Evolutionary conservation across 2,888 invertebrate species (phyloP), one percentile per base, ranked within the genome.

Genomic region (Linyphia triangularis): DNA sequence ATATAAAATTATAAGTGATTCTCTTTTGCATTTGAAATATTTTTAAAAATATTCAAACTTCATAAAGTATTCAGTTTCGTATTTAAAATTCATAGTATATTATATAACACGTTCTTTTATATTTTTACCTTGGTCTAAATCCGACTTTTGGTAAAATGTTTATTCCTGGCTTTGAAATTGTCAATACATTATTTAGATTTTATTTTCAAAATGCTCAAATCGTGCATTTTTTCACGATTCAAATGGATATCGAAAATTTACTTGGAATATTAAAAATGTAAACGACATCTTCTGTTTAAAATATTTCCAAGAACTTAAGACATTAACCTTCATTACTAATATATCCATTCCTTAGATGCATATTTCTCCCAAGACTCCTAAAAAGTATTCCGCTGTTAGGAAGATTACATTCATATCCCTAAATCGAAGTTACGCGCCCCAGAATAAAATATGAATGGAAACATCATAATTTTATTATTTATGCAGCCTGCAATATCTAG

Each of bases 381-480:
- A 70, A 70, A 70, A 70, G 43, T 26, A 70, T 37, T 37, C 43
- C 43, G 70, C 40, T 70, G 40, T 70, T 51, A 16, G 5, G 70
- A 19, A 70, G 70, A 61, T 37, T 70, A 40, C 40, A 63, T 24
- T 24, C 40, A 24, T 26, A 9, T 24, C 67, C n/a, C 24, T 28
- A 40, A 77, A 61, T 77, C 40, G 40, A 77, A 33, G 22, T 26
- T 13, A n/a, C 61, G 22, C 30, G 22, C 16, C 10, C n/a, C 7
- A 9, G 26, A 63, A 77, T 77, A 77, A 77, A 77, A 77, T 77
- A 77, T 77, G 77, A 77, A 77, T 24, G 61, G 77, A 9, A 77
- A 77, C 77, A 70, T 77, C 61, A 85, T 85, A 67, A 75, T 77
- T 69, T 77, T 85, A 85, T 85, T 85, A 85, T 85, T 85, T 85